phyloP scores from a whole-genome alignment of 2,888 invertebrate genomes.

The Phalera bucephala region DNA sequence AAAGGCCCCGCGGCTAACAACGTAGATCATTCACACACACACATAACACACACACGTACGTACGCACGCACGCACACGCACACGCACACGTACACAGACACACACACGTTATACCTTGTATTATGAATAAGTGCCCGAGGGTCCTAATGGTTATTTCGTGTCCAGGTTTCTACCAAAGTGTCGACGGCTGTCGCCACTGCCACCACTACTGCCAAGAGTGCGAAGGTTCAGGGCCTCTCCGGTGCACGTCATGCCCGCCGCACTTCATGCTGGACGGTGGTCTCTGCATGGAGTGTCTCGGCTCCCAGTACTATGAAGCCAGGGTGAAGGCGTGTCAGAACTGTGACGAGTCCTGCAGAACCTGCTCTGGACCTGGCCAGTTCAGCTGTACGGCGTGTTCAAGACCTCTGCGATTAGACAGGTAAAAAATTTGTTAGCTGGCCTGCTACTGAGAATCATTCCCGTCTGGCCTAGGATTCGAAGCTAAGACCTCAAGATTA shows the following conservation, averaged over 20 bases:
- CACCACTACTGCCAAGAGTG: conserved; percentile 95
- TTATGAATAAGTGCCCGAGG: too few species aligned
- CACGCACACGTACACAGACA: too few species aligned
- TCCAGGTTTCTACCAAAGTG: conserved; percentile 89
- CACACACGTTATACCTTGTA: too few species aligned
- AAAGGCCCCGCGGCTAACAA: too few species aligned
- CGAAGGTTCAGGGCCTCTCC: conserved; percentile 89
- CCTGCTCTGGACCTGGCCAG: conserved; percentile 87
- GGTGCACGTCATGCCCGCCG: conserved; percentile 88
- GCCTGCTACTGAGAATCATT: too few species aligned
- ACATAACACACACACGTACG: too few species aligned
- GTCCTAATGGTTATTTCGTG: too few species aligned
- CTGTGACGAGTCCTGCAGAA: conserved; percentile 84
- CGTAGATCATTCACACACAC: too few species aligned
- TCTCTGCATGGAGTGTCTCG: conserved; percentile 89
- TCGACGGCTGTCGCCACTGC: conserved; percentile 93
- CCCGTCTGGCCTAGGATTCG: too few species aligned
- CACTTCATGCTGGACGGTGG: conserved; percentile 89
- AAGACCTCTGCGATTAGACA: conserved; percentile 85
- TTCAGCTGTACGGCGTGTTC: conserved; percentile 87
- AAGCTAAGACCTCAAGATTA: too few species aligned
- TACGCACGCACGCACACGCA: too few species aligned
- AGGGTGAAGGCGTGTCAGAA: conserved; percentile 86
- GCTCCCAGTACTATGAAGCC: conserved; percentile 88
- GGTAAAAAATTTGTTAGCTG: too few species aligned